Conservation (phyloP, 2,113 vertebrate species). For the Pseudorasbora parva region DNA sequence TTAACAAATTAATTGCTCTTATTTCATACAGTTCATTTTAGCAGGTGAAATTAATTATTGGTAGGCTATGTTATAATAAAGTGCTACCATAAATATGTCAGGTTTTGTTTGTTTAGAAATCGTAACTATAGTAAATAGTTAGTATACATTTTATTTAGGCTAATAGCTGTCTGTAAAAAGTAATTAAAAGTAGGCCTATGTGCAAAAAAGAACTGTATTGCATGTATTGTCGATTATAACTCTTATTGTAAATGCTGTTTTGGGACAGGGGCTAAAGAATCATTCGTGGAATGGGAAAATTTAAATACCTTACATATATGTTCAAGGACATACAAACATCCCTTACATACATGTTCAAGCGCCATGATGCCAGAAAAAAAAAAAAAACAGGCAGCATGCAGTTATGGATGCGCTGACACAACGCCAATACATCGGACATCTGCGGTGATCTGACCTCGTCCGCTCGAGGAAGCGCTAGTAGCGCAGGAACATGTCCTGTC, state of each 20-base stretch:
- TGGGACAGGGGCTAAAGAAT: background rate
- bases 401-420: background rate
- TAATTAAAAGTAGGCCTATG: background rate
- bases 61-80: background rate
- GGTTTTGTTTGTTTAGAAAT: background rate
- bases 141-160: no score
- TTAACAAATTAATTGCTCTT: no score
- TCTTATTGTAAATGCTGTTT: no score
- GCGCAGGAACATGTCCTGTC: constrained; percentile 12
- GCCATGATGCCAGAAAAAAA: background rate
- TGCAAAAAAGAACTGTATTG: background rate
- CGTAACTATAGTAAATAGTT: background rate
- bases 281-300: background rate
- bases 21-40: background rate
- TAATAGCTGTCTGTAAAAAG: background rate
- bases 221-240: background rate
- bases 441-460: constrained; percentile 22
- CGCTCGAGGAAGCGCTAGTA: background rate
- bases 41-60: background rate
- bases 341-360: background rate
- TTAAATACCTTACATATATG: background rate
- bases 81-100: background rate
- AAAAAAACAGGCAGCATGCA: background rate
- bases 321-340: no score
- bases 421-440: background rate